Evolutionary conservation across 2,888 invertebrate species (phyloP).

Genomic region (Macrosoma leucophasiata): DNA sequence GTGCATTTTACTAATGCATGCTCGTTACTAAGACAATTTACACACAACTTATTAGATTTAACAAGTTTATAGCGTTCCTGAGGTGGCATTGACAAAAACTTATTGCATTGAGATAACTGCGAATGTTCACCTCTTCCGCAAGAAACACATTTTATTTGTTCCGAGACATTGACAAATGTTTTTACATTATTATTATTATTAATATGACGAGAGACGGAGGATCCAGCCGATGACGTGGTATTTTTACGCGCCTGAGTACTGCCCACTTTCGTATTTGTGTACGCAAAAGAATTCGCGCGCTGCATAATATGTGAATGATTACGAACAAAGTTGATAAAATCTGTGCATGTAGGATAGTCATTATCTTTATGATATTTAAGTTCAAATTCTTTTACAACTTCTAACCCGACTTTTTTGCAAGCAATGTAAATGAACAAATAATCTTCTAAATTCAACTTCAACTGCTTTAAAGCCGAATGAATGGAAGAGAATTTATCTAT

Average conservation of each 20-base stretch:
- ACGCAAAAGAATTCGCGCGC: conserved; percentile 1
- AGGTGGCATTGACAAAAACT: conserved; percentile 3
- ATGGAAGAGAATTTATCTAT: too few relatives aligned
- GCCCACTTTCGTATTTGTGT: not conserved
- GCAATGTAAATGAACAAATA: too few relatives aligned
- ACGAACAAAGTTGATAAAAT: conserved; percentile 4
- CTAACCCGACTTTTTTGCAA: too few relatives aligned
- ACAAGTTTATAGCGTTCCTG: conserved; percentile 4
- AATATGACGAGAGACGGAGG: conserved; percentile 4
- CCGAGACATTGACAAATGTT: conserved; percentile 3
- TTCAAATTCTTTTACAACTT: too few relatives aligned
- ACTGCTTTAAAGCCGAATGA: too few relatives aligned
- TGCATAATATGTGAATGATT: conserved; percentile 6
- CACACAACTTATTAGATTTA: conserved; percentile 2
- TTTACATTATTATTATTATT: conserved; percentile 2
- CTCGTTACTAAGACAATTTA: conserved; percentile 1
- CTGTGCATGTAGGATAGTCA: conserved; percentile 1
- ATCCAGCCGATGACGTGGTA: not conserved
- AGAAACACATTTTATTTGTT: conserved; percentile 2
- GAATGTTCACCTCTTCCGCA: conserved; percentile 7
- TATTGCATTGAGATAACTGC: conserved; percentile 5
- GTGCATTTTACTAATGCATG: too few relatives aligned
- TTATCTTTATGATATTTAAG: too few relatives aligned
- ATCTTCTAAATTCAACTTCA: too few relatives aligned
- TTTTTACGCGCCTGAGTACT: not conserved